Evolutionary conservation across 2,113 vertebrate species (phyloP).

Genomic region (Campylomormyrus numenius): DNA sequence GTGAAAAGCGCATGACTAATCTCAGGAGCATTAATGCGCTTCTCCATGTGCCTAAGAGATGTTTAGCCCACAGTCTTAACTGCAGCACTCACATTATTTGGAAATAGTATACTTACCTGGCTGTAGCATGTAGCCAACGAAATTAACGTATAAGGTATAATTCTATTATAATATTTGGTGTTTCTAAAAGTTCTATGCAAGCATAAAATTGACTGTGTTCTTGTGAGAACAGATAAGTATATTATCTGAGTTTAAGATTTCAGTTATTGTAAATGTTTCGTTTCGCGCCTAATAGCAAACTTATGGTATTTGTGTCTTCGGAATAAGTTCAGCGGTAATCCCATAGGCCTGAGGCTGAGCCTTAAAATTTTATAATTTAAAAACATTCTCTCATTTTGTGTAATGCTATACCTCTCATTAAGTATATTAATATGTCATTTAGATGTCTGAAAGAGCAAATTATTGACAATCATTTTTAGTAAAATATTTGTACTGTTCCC

Average conservation of each 20-base stretch:
- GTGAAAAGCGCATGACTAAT: slow-evolving; percentile 10
- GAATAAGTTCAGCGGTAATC: background rate
- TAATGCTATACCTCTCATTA: background rate
- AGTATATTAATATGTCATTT: background rate
- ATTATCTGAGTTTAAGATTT: background rate
- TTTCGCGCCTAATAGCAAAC: background rate
- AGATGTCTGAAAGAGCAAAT: background rate
- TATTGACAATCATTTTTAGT: background rate
- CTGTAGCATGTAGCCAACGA: background rate
- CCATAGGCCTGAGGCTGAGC: background rate
- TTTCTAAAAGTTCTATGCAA: background rate
- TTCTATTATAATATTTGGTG: background rate
- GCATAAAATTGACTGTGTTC: background rate
- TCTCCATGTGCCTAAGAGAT: background rate
- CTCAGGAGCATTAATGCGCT: slow-evolving; percentile 4
- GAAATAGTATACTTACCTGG: background rate
- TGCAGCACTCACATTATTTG: background rate
- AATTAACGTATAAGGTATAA: background rate
- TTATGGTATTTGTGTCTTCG: background rate
- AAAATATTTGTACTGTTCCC: background rate
- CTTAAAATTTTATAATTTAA: background rate
- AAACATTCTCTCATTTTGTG: background rate
- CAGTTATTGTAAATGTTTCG: background rate
- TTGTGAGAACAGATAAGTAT: background rate
- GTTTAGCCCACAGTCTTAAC: slow-evolving; percentile 16